phyloP scores from a whole-genome alignment of 2,113 vertebrate genomes.

The Crotalus tigris region DNA sequence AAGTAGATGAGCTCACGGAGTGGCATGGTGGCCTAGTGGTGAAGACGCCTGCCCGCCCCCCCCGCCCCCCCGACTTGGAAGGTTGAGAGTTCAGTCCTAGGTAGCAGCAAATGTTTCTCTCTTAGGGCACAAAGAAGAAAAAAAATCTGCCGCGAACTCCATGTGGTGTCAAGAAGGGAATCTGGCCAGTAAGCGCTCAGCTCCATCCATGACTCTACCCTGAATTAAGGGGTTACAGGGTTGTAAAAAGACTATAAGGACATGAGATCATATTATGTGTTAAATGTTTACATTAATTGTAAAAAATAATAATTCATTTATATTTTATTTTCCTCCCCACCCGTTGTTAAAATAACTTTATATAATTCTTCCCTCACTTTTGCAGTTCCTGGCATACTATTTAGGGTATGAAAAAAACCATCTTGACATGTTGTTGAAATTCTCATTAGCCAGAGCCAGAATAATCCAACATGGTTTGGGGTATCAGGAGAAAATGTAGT shows the following conservation, averaged over 20 bases:
- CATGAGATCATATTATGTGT: neutral
- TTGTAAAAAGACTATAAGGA: neutral
- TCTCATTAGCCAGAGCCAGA: neutral
- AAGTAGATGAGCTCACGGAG: neutral
- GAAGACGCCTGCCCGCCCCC: neutral
- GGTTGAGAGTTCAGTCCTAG: neutral
- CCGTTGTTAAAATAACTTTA: neutral
- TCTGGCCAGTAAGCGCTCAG: neutral
- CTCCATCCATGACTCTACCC: neutral
- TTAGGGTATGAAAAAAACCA: neutral
- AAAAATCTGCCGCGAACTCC: neutral
- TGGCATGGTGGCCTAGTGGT: neutral
- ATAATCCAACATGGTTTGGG: neutral
- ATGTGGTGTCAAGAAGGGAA: neutral
- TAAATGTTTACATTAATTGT: neutral
- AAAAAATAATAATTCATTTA: neutral
- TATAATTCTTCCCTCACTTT: neutral
- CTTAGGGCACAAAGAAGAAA: neutral
- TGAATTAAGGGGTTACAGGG: neutral
- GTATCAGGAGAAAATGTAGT: neutral
- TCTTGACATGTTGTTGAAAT: neutral
- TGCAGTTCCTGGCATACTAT: neutral
- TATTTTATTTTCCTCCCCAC: neutral
- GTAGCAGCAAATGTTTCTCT: neutral
- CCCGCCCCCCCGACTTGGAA: neutral